Evolutionary conservation across 2,113 vertebrate genomes (phyloP).

Genomic region (Ursus arctos): DNA sequence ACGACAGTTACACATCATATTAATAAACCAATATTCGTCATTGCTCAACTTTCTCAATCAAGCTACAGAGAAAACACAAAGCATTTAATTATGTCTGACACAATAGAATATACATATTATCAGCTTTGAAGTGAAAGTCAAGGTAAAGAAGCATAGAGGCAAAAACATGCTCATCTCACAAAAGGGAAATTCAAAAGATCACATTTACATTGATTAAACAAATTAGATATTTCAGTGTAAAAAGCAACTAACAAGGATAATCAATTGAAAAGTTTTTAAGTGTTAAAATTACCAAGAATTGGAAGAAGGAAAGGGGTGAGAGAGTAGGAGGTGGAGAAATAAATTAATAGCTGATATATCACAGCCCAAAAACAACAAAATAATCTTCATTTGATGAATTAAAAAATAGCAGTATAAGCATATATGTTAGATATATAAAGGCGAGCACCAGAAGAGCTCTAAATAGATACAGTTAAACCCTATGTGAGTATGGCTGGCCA

Average conservation of each 20-base stretch:
- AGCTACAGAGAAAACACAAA: not conserved
- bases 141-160: not conserved
- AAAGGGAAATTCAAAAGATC: not conserved
- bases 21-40: not conserved
- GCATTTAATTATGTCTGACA: not conserved
- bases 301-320: not conserved
- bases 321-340: rapidly evolving
- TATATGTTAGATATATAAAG: not conserved
- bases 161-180: not conserved
- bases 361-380: not conserved
- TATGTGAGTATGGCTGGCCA: not conserved
- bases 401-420: not conserved
- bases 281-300: not conserved
- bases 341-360: not conserved
- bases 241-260: not conserved
- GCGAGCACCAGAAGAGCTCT: not conserved
- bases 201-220: not conserved
- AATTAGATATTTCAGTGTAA: not conserved
- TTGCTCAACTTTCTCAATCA: not conserved
- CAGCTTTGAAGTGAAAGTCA: not conserved
- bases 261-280: not conserved
- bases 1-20: not conserved
- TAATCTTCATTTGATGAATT: not conserved
- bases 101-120: not conserved
- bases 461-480: not conserved